phyloP scores from a whole-genome alignment of 1,140 invertebrate species.

The Pseudomyrmex flavicornis region DNA sequence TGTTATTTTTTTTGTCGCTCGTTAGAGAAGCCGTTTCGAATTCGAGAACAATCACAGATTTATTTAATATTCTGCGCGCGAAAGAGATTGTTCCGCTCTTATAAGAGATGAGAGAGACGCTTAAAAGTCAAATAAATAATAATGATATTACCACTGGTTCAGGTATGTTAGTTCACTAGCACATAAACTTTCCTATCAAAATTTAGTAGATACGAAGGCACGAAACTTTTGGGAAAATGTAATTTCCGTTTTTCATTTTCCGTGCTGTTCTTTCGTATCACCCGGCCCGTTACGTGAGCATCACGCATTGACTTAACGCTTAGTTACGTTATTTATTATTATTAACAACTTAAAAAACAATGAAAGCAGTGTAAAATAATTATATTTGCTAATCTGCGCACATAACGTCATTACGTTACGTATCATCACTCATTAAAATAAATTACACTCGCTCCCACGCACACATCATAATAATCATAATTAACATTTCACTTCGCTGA shows the following conservation, averaged over 20 bases:
- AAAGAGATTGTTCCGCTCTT: constrained; percentile 19
- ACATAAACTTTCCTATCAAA: constrained; percentile 48
- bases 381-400: constrained; percentile 47
- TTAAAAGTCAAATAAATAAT: constrained; percentile 51
- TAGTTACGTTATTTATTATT: constrained; percentile 41
- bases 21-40: constrained; percentile 4
- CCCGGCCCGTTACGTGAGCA: constrained; percentile 17
- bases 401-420: constrained; percentile 1
- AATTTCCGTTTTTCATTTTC: constrained; percentile 48
- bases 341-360: constrained; percentile 37
- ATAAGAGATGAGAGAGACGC: constrained; percentile 4
- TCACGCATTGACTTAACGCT: constrained; percentile 24
- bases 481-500: constrained; percentile 16
- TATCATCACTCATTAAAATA: constrained; percentile 62
- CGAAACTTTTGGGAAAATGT: constrained; percentile 54
- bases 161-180: constrained; percentile 13
- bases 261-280: constrained; percentile 54
- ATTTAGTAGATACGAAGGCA: constrained; percentile 58
- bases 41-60: constrained; percentile 57
- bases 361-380: constrained; percentile 35
- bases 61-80: constrained; percentile 22
- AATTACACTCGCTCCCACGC: constrained; percentile 63
- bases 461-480: constrained; percentile 41
- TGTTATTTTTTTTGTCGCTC: too few relatives aligned
- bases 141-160: neutral